Evolutionary conservation across 2,797 vertebrate genomes (phyloP).

Genomic region (Heterohyrax brucei): DNA sequence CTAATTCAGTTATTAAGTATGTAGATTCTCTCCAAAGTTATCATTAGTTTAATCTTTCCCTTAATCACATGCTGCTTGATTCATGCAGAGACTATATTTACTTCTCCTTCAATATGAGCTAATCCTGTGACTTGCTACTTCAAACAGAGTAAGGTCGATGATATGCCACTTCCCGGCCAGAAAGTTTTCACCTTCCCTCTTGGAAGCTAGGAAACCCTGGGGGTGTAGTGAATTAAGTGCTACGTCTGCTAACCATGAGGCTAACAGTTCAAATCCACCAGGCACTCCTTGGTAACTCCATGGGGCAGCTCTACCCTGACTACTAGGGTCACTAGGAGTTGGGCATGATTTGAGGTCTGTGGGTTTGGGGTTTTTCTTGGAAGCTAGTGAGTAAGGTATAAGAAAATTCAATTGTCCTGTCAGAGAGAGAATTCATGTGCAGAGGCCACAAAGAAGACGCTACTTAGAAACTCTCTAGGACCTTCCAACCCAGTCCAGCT

Average conservation of each 20-base stretch:
- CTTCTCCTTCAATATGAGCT: neutral
- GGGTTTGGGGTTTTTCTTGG: neutral
- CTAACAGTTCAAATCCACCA: too few species aligned
- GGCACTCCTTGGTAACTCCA: too few species aligned
- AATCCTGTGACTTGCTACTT: neutral
- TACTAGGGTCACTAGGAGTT: too few species aligned
- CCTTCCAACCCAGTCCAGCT: neutral
- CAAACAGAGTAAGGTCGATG: neutral
- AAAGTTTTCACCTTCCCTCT: conserved; percentile 6
- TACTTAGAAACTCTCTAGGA: neutral
- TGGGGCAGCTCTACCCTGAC: too few species aligned
- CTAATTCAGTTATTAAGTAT: neutral
- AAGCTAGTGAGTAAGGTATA: neutral
- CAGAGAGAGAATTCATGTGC: neutral
- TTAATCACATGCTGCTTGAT: neutral
- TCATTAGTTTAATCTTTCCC: neutral
- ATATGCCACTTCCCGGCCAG: neutral
- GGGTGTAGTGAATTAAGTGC: too few species aligned
- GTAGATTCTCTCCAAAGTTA: neutral
- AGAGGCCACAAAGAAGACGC: neutral
- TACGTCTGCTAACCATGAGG: too few species aligned
- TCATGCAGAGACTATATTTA: neutral
- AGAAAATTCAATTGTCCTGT: conserved; percentile 38
- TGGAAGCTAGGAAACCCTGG: neutral
- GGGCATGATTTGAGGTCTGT: too few species aligned